phyloP scores from a whole-genome alignment of 2,113 vertebrate genomes.

The Rattus rattus region DNA sequence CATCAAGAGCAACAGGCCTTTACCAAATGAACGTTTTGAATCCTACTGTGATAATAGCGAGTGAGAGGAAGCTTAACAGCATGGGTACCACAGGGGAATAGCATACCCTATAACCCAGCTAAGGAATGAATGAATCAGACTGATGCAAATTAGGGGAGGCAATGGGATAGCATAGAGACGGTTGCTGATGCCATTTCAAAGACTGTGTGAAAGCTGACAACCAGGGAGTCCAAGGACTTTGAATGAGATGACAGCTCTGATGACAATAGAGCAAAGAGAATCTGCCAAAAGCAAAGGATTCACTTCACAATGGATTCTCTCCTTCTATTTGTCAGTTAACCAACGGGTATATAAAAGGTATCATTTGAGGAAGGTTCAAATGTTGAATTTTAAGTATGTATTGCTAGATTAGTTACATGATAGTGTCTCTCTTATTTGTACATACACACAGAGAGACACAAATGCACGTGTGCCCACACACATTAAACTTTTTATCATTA shows the following conservation, averaged over 20 bases:
- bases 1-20: constrained; percentile 36
- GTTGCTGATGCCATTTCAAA: constrained; percentile 57
- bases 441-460: background rate
- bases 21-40: constrained; percentile 62
- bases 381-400: constrained; percentile 14
- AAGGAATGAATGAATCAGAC: constrained; percentile 50
- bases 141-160: constrained; percentile 74
- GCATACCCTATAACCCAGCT: constrained; percentile 27
- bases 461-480: background rate
- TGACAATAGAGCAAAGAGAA: constrained; percentile 30
- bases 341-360: constrained; percentile 26
- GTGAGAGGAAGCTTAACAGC: constrained; percentile 60
- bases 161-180: constrained; percentile 18
- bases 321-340: constrained; percentile 26
- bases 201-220: constrained; percentile 10
- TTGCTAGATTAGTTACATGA: constrained; percentile 7
- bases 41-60: constrained; percentile 60
- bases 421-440: background rate
- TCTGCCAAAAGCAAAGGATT: constrained; percentile 41
- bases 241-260: constrained; percentile 39
- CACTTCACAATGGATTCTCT: constrained; percentile 41
- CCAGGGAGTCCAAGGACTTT: constrained; percentile 43
- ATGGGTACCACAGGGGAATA: background rate
- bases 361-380: background rate
- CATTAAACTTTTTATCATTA: background rate